Conservation (phyloP, 2,113 vertebrate genomes). For the Rhinoderma darwinii region DNA sequence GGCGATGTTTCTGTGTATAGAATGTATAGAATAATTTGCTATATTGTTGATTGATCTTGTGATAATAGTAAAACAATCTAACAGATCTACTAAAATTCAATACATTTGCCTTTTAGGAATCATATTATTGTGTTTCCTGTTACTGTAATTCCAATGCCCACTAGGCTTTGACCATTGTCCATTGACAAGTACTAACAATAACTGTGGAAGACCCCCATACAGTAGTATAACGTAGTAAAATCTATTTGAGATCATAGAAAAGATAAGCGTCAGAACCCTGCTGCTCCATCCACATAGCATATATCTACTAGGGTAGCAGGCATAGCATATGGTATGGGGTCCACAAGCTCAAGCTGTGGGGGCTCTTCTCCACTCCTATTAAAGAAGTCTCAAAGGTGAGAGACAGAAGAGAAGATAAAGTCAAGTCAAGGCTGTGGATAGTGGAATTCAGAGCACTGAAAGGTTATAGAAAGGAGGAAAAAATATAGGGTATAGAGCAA, state of each 20-base stretch:
- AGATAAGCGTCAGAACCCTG: too few species aligned
- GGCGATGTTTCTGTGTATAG: background rate
- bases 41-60: background rate
- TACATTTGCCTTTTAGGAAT: background rate
- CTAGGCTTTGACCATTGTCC: background rate
- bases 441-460: background rate
- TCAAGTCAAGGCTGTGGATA: background rate
- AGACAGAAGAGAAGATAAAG: too few species aligned
- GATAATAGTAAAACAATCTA: background rate
- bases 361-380: too few species aligned
- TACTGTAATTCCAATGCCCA: background rate
- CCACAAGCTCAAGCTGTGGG: too few species aligned
- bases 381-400: too few species aligned
- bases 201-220: too few species aligned
- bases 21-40: background rate
- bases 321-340: too few species aligned
- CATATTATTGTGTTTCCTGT: background rate
- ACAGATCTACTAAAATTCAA: background rate
- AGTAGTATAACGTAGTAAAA: too few species aligned
- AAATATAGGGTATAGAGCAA: background rate
- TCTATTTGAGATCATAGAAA: background rate
- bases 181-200: background rate
- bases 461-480: background rate
- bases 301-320: too few species aligned
- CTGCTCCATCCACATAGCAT: background rate